Base-by-base conservation (phyloP, 2,888 invertebrate species). In the Teleogryllus oceanicus region DNA sequence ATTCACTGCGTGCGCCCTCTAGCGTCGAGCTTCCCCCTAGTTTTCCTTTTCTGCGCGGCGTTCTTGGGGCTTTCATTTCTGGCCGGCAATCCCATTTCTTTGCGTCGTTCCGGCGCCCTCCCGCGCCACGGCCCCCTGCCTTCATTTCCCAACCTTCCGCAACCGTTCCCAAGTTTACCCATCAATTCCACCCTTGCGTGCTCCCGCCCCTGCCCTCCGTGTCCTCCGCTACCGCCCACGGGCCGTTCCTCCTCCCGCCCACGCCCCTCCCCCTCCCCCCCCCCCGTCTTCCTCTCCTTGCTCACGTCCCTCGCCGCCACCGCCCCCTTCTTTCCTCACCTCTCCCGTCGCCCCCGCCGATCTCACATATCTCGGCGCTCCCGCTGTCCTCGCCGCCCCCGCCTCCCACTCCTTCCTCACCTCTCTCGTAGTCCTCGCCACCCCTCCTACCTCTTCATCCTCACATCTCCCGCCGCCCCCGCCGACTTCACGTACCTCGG, bases 71-170 rank as follows among this genome's bases (percentile, higher is more conserved):
- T 62, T 62, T 62, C 62, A 62, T 62, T 62, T 62, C 62, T 62
- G n/a, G 16, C 16, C 62, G 62, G 62, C 62, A 62, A 62, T 62
- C 62, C 62, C 62, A 62, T 62, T 62, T 62, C 62, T 62, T 62
- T 62, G 16, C 16, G n/a, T n/a, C 62, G 62, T 62, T 62, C 62
- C 62, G 62, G 16, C n/a, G 62, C 62, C 62, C 62, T 62, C 16
- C 13, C 62, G 62, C 37, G 37, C 37, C 37, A 5, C 37, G 37
- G 37, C 37, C 8, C 37, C 16, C 62, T 18, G 62, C 62, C n/a
- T 62, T n/a, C 62, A 62, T 62, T 62, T 62, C 62, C 62, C 62
- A 62, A 62, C 62, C 62, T 62, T 62, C 62, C 62, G n/a, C 62
- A 62, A 62, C 62, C n/a, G 62, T n/a, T 62, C n/a, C 62, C n/a